A percentile compares a stretch with the other conserved stretches of the same genome.
These are phyloP conservation scores for Okamejei kenojei DNA, from an alignment of 2,797 vertebrate species.

Conservation along the genomic window DNA sequence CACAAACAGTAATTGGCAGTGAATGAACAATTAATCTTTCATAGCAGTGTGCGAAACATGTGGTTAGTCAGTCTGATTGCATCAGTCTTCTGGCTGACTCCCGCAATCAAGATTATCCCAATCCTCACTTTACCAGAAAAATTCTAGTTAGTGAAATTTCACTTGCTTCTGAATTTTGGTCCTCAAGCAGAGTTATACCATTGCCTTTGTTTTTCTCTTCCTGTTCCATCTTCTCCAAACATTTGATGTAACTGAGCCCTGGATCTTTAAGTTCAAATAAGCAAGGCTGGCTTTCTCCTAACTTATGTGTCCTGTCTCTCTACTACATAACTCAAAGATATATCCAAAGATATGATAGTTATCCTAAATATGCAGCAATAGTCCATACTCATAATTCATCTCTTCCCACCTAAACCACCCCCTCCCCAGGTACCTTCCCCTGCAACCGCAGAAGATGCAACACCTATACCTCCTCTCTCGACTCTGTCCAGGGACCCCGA, in stretches of 20 bases:
- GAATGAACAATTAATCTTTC: not conserved
- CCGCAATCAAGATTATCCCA: not conserved
- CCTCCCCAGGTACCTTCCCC: no score
- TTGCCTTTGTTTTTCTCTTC: not conserved
- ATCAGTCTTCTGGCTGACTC: not conserved
- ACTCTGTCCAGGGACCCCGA: no score
- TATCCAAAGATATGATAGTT: not conserved
- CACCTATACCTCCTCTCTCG: no score
- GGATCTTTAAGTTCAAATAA: not conserved
- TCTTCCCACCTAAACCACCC: no score
- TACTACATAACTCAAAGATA: not conserved
- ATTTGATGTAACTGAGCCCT: not conserved
- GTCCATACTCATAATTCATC: not conserved
- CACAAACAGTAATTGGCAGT: not conserved
- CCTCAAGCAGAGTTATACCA: not conserved
- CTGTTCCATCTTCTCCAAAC: not conserved
- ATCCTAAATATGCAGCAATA: not conserved
- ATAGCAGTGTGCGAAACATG: not conserved
- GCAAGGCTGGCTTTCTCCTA: not conserved
- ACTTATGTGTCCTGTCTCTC: not conserved
- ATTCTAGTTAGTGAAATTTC: not conserved
- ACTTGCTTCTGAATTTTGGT: no score
- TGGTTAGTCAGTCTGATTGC: not conserved
- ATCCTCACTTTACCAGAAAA: not conserved
- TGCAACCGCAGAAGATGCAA: no score